These are phyloP conservation scores for Scaptomyza polygonia DNA, from an alignment of 2,888 invertebrate genomes.

Conservation along the genomic window DNA sequence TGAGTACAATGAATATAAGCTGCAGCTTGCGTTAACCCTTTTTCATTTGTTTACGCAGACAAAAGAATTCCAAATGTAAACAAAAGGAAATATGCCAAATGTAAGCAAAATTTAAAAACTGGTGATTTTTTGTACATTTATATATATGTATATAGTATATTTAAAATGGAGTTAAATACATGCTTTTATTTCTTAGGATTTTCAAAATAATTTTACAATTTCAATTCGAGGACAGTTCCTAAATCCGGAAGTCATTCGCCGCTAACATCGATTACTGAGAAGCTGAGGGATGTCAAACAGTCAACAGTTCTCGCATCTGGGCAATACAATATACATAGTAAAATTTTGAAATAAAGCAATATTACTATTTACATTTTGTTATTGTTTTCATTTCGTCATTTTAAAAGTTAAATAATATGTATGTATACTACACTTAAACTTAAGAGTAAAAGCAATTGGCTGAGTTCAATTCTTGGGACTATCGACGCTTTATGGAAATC, in stretches of 20 bases:
- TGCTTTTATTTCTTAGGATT: not conserved
- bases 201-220: not conserved
- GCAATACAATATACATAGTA: not conserved
- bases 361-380: slow-evolving; percentile 36
- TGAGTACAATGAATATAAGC: not conserved
- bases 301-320: not conserved
- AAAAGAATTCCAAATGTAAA: not conserved
- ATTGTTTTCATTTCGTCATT: slow-evolving; percentile 1
- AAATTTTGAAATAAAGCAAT: slow-evolving; percentile 10
- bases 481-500: slow-evolving; percentile 92
- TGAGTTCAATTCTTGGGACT: slow-evolving; percentile 17
- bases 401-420: slow-evolving; percentile 17
- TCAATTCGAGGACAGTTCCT: not conserved
- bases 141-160: not conserved
- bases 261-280: not conserved
- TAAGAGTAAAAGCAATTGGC: slow-evolving; percentile 6
- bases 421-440: slow-evolving; percentile 20
- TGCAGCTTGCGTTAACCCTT: not conserved
- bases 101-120: not conserved
- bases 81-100: not conserved
- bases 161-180: not conserved
- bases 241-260: not conserved
- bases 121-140: not conserved
- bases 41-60: not conserved
- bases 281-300: not conserved